A percentile compares a stretch with the other conserved stretches of the same genome.
These are phyloP conservation scores for Eumaeus atala DNA, from an alignment of 1,140 invertebrate species.

Conservation along the genomic window DNA sequence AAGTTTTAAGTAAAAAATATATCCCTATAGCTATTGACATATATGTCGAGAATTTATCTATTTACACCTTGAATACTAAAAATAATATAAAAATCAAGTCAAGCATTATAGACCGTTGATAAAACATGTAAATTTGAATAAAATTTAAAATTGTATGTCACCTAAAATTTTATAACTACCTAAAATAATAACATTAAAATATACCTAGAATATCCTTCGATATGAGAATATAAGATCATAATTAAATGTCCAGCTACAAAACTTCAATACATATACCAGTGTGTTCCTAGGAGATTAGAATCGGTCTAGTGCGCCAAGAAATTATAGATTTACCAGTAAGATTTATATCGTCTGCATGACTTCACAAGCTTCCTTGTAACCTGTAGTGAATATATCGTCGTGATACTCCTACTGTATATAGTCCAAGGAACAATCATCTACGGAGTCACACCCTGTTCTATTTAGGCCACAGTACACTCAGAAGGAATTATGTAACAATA, in stretches of 20 bases:
- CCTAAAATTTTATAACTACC: constrained; percentile 10
- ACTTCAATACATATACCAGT: neutral
- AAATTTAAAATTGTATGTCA: constrained; percentile 5
- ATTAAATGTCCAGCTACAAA: neutral
- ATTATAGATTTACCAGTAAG: neutral
- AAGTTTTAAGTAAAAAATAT: constrained; percentile 6
- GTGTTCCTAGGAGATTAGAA: neutral
- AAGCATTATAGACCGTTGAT: constrained; percentile 1
- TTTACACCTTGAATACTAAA: neutral
- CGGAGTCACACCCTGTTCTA: constrained; percentile 36
- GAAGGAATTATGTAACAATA: constrained; percentile 17
- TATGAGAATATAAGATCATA: neutral
- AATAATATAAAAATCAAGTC: constrained; percentile 2
- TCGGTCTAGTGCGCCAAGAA: neutral
- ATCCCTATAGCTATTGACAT: constrained; percentile 7
- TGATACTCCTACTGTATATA: neutral
- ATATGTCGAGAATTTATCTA: constrained; percentile 8
- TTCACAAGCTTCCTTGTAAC: constrained; percentile 5
- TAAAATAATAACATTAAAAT: neutral
- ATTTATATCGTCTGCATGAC: neutral
- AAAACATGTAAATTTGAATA: constrained; percentile 7
- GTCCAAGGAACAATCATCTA: constrained; percentile 4
- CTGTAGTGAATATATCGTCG: neutral
- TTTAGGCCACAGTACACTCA: constrained; percentile 33
- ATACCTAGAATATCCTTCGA: neutral